Evolutionary conservation across 2,113 vertebrate genomes (phyloP).

Genomic region (Otis tarda): DNA sequence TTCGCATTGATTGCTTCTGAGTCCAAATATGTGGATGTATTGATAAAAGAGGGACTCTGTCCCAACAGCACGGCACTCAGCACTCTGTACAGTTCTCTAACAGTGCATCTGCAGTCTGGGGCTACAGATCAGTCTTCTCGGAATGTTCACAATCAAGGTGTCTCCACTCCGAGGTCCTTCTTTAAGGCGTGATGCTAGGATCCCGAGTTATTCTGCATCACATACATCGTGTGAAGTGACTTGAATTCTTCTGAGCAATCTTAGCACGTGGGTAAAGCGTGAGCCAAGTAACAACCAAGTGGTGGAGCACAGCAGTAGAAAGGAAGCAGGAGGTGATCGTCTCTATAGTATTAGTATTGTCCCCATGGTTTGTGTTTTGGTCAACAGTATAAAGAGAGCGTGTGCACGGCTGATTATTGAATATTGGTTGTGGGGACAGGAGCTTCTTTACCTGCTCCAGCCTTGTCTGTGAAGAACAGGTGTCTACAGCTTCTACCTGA

Average conservation of each 20-base stretch:
- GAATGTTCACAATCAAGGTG: not conserved
- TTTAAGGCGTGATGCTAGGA: not conserved
- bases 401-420: not conserved
- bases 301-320: not conserved
- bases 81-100: not conserved
- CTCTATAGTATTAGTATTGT: not conserved
- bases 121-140: not conserved
- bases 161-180: not conserved
- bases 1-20: not conserved
- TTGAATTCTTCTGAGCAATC: not conserved
- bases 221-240: not conserved
- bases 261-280: not conserved
- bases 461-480: not conserved
- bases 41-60: not conserved
- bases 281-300: not conserved
- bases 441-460: not conserved
- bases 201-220: not conserved
- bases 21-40: not conserved
- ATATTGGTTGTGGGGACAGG: not conserved
- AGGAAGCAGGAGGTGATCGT: not conserved
- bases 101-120: not conserved
- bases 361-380: not conserved
- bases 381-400: not conserved
- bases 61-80: not conserved
- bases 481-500: not conserved